A percentile compares a stretch with the other conserved stretches of the same genome.
phyloP scores from a whole-genome alignment of 2,113 vertebrate species.

The Dicaeum eximium region DNA sequence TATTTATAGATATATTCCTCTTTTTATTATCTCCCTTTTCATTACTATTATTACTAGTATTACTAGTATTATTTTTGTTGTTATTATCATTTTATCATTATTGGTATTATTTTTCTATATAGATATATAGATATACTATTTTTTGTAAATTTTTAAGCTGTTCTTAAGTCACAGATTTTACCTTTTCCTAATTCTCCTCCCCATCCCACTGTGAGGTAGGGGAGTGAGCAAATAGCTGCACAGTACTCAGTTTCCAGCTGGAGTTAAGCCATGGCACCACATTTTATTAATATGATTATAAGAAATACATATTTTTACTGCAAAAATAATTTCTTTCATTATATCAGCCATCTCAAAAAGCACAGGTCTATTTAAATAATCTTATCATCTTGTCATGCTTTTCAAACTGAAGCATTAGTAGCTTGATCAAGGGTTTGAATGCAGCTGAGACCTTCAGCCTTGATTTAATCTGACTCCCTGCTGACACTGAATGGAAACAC shows the following conservation, averaged over 20 bases:
- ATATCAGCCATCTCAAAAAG: background rate
- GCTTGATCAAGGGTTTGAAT: conserved; percentile 42
- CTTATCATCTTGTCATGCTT: conserved; percentile 34
- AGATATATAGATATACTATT: background rate
- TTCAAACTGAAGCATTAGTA: conserved; percentile 25
- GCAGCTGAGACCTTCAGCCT: conserved; percentile 42
- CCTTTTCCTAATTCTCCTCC: background rate
- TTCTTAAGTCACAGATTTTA: background rate
- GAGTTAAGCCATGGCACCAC: background rate
- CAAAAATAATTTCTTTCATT: conserved; percentile 19
- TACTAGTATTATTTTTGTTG: background rate
- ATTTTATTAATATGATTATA: background rate
- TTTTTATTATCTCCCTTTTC: background rate
- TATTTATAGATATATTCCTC: too few relatives aligned
- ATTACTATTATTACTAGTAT: background rate
- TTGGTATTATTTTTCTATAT: background rate
- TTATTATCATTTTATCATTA: background rate
- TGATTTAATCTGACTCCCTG: conserved; percentile 56
- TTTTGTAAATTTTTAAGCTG: background rate
- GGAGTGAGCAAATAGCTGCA: background rate
- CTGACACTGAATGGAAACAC: conserved; percentile 22
- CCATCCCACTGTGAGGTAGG: background rate
- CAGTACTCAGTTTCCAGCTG: background rate
- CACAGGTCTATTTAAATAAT: conserved; percentile 2
- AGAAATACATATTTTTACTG: background rate